These are phyloP conservation scores for Eulemur coronatus DNA, from an alignment of 2,797 vertebrate genomes.

Conservation along the genomic window DNA sequence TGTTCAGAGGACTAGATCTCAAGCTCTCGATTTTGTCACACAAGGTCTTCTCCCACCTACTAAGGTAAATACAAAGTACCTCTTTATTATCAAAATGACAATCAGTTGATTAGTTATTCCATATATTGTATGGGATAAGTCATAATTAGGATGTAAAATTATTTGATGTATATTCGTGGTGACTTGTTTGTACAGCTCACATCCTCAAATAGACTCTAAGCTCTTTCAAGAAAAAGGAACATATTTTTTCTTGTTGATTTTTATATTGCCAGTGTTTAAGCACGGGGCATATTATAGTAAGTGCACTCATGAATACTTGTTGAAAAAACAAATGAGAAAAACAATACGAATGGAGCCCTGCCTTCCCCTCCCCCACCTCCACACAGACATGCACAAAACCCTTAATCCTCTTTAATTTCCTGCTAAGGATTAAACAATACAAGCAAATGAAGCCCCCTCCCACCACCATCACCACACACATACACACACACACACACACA, in stretches of 20 bases:
- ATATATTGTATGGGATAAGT: background rate
- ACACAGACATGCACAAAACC: background rate
- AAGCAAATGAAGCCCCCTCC: background rate
- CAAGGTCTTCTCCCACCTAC: background rate
- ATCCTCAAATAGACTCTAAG: background rate
- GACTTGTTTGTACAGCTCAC: background rate
- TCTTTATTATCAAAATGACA: background rate
- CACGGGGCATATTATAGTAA: background rate
- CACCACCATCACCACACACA: background rate
- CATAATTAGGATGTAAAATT: background rate
- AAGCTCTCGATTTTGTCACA: background rate
- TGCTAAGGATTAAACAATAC: background rate
- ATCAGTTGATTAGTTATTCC: background rate
- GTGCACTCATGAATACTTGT: background rate
- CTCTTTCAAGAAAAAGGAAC: slow-evolving; percentile 9
- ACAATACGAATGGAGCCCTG: background rate
- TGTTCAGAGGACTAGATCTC: background rate
- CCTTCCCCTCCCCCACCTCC: background rate
- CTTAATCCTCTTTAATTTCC: slow-evolving; percentile 12
- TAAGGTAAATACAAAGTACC: background rate
- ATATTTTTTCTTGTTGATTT: slow-evolving; percentile 9
- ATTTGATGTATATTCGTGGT: background rate
- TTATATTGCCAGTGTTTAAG: background rate
- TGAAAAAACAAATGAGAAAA: slow-evolving; percentile 31
- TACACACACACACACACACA: background rate